These are phyloP conservation scores for Metridium senile DNA, from an alignment of 92 coral and sea anemone species.

Conservation along the genomic window DNA sequence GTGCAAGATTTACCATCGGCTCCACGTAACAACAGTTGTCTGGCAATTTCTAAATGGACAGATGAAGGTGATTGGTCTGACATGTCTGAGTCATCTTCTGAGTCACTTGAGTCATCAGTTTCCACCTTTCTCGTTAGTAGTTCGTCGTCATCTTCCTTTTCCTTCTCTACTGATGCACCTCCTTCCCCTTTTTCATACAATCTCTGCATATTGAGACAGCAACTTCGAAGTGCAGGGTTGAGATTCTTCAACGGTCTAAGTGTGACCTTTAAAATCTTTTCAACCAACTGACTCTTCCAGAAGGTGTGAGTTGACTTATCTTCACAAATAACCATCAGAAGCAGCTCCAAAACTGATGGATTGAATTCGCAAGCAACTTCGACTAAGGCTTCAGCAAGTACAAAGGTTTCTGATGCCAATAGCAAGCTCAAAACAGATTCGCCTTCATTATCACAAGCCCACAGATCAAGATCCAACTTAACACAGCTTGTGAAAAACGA, in stretches of 20 bases:
- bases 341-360: background rate
- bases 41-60: conserved; percentile 4
- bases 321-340: background rate
- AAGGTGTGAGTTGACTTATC: background rate
- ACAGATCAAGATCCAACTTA: conserved; percentile 7
- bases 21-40: conserved; percentile 16
- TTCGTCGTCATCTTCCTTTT: background rate
- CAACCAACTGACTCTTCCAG: conserved; percentile 2
- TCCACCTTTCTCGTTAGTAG: background rate
- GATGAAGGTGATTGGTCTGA: too few species aligned
- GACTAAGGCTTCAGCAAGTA: conserved; percentile 22
- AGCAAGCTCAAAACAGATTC: conserved; percentile 23
- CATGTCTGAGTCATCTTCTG: too few species aligned
- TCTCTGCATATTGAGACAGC: background rate
- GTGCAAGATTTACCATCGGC: conserved; percentile 28
- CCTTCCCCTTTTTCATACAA: background rate
- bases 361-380: conserved; percentile 6
- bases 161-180: background rate
- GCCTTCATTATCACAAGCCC: conserved; percentile 9
- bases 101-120: background rate
- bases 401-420: conserved; percentile 13
- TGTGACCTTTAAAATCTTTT: background rate
- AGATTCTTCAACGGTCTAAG: background rate
- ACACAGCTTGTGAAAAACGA: background rate
- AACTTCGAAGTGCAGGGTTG: conserved; percentile 26